phyloP scores from a whole-genome alignment of 2,797 vertebrate species.

The Hydrophis major region DNA sequence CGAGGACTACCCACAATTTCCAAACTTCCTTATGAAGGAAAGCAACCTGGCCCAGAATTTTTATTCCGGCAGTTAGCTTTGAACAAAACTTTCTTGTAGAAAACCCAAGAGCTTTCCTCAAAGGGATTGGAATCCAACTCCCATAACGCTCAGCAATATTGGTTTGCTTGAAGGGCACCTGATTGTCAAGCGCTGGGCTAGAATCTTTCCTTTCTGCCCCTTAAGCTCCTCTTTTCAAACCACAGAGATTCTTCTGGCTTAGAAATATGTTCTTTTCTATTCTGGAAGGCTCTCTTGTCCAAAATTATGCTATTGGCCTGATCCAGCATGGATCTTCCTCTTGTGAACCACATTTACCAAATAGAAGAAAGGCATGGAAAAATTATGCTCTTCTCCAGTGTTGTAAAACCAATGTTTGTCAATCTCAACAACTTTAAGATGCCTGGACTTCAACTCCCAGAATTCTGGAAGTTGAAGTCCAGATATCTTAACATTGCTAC shows the following conservation, averaged over 20 bases:
- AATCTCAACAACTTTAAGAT: too few species aligned
- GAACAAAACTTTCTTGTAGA: not conserved
- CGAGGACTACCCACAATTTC: not conserved
- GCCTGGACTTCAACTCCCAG: too few species aligned
- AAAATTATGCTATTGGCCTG: not conserved
- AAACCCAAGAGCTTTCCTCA: not conserved
- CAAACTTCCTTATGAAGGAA: not conserved
- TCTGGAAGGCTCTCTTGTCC: not conserved
- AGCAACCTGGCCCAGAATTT: not conserved
- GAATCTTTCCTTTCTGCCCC: not conserved
- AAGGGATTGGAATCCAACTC: not conserved
- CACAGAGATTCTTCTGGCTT: not conserved
- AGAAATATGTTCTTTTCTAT: not conserved
- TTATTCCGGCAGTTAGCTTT: not conserved
- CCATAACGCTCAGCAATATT: not conserved
- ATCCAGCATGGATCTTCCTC: not conserved
- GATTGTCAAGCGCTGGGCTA: not conserved
- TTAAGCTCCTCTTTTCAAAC: not conserved
- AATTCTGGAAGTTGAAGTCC: not conserved
- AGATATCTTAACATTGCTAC: too few species aligned
- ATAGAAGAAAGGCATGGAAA: not conserved
- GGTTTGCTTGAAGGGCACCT: not conserved
- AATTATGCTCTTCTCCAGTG: not conserved
- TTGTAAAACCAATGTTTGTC: too few species aligned
- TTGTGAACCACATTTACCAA: not conserved